phyloP scores from a whole-genome alignment of 2,113 vertebrate genomes.

The Brachyistius frenatus region DNA sequence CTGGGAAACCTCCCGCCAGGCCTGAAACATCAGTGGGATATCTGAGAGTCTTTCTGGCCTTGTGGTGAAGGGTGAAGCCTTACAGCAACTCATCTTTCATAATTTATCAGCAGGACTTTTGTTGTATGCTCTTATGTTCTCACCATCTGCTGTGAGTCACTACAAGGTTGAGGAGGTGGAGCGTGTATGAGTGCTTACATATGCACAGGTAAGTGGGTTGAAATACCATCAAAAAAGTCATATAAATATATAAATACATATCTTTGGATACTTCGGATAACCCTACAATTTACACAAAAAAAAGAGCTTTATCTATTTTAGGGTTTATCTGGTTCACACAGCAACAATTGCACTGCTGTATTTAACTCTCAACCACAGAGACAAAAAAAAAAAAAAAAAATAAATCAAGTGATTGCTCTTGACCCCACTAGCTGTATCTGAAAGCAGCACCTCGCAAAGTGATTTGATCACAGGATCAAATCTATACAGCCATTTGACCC shows the following conservation, averaged over 20 bases:
- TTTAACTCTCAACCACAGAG: constrained; percentile 29
- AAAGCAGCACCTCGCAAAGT: constrained; percentile 70
- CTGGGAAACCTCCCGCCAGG: constrained; percentile 32
- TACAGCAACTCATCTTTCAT: constrained; percentile 36
- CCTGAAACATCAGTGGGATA: constrained; percentile 28
- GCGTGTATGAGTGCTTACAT: neutral
- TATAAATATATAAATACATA: constrained; percentile 10
- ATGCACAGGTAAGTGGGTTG: neutral
- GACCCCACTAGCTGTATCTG: constrained; percentile 64
- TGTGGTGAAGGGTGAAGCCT: constrained; percentile 5
- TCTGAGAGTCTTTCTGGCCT: constrained; percentile 40
- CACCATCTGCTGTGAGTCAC: constrained; percentile 4
- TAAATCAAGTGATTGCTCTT: constrained; percentile 63
- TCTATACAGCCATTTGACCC: constrained; percentile 82
- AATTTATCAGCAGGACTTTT: constrained; percentile 27
- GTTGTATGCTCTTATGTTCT: constrained; percentile 7
- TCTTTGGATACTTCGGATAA: constrained; percentile 5
- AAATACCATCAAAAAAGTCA: constrained; percentile 1
- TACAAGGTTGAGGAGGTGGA: constrained; percentile 13
- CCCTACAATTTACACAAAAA: neutral
- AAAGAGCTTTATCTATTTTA: constrained; percentile 5
- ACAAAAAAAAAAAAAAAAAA: neutral
- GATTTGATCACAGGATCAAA: constrained; percentile 82
- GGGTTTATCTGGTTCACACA: constrained; percentile 17
- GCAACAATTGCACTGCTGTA: constrained; percentile 7